Conservation (phyloP, 2,797 vertebrate genomes). For the Megalops cyprinoides region DNA sequence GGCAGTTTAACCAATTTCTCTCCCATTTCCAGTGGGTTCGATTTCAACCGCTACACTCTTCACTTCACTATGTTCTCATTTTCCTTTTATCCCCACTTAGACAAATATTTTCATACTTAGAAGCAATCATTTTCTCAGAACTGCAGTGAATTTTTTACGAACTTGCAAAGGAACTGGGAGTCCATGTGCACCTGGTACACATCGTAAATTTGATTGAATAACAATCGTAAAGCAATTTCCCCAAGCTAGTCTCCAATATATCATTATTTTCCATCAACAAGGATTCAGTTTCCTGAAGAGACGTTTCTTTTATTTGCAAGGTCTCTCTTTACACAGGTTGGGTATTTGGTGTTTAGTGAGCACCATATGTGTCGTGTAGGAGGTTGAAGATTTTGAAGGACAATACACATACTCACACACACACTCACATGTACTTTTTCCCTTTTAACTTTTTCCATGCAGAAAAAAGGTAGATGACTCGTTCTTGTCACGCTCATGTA, state of each 20-base stretch:
- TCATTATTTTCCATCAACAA: neutral
- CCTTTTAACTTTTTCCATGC: slow-evolving; percentile 38
- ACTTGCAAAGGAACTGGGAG: slow-evolving; percentile 58
- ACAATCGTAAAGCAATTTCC: slow-evolving; percentile 46
- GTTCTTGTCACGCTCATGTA: neutral
- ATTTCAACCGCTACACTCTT: slow-evolving; percentile 47
- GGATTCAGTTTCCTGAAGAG: slow-evolving; percentile 2
- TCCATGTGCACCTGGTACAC: slow-evolving; percentile 37
- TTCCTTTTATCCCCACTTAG: slow-evolving; percentile 47
- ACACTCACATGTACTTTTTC: no score
- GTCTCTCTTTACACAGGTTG: no score
- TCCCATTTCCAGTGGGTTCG: slow-evolving; percentile 34
- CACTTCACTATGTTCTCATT: slow-evolving; percentile 24
- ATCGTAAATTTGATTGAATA: slow-evolving; percentile 50
- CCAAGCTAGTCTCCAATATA: neutral
- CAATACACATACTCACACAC: no score
- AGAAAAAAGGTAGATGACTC: slow-evolving; percentile 53
- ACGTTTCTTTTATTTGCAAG: slow-evolving; percentile 35
- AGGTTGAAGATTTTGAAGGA: no score
- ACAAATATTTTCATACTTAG: slow-evolving; percentile 68
- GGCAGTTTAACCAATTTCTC: slow-evolving; percentile 35
- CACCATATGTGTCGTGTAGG: slow-evolving; percentile 66
- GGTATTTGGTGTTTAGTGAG: slow-evolving; percentile 47
- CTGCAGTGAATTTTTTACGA: slow-evolving; percentile 38
- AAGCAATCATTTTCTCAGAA: slow-evolving; percentile 48